A percentile compares a stretch with the other conserved stretches of the same genome.
These are phyloP conservation scores for Esox niger DNA, from an alignment of 2,113 vertebrate species.

Conservation along the genomic window DNA sequence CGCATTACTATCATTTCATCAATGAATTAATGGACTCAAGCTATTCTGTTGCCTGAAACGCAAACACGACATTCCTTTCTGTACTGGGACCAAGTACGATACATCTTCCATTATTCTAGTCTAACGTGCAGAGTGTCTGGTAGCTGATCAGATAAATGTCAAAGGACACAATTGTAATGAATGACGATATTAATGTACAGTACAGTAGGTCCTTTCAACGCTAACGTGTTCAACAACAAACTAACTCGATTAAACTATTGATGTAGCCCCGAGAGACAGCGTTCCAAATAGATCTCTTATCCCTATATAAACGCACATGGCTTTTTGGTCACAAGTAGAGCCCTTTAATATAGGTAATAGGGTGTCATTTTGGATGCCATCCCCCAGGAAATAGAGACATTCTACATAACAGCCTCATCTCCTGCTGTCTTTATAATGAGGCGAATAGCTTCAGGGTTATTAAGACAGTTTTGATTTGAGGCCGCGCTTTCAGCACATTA, in stretches of 20 bases:
- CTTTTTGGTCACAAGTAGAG: too few relatives aligned
- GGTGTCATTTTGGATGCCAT: background rate
- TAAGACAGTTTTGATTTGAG: constrained; percentile 49
- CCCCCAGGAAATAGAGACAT: constrained; percentile 49
- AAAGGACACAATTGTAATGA: background rate
- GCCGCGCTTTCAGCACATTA: constrained; percentile 61
- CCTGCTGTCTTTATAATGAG: constrained; percentile 44
- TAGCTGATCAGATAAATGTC: background rate
- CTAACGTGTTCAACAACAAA: too few relatives aligned
- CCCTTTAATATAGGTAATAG: too few relatives aligned
- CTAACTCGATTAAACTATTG: too few relatives aligned
- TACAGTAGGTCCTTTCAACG: too few relatives aligned
- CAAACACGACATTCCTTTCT: background rate
- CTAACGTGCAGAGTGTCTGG: background rate
- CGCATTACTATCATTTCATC: background rate
- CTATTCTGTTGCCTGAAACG: background rate
- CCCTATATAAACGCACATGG: too few relatives aligned
- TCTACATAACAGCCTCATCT: constrained; percentile 52
- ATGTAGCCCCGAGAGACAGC: too few relatives aligned
- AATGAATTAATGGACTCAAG: background rate
- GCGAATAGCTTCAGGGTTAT: constrained; percentile 48
- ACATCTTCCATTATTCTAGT: background rate
- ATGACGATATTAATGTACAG: too few relatives aligned
- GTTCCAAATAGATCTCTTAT: too few relatives aligned
- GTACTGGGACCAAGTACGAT: background rate